Evolutionary conservation across 1,140 invertebrate species (phyloP).

Genomic region (Drosophila dunni): DNA sequence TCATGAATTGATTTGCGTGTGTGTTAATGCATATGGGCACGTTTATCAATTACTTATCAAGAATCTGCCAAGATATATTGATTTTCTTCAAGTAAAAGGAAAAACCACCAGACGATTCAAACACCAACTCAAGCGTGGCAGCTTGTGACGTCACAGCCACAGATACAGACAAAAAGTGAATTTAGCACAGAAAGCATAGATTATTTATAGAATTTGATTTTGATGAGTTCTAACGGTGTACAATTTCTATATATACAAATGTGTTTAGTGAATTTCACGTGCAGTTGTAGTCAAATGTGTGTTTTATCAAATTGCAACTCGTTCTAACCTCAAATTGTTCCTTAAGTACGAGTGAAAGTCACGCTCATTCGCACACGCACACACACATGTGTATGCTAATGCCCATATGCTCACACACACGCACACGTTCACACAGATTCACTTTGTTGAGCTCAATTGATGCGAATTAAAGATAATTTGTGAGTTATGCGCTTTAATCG

Average conservation of each 20-base stretch:
- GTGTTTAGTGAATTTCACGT: background rate
- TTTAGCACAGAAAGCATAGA: background rate
- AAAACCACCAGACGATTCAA: constrained; percentile 22
- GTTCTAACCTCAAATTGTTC: constrained; percentile 17
- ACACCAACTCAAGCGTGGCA: constrained; percentile 6
- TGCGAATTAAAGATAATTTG: constrained; percentile 60
- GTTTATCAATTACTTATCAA: constrained; percentile 25
- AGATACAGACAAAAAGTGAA: constrained; percentile 1
- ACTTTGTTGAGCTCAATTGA: constrained; percentile 52
- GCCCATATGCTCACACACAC: background rate
- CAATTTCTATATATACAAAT: background rate
- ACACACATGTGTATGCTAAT: background rate
- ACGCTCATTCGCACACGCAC: background rate
- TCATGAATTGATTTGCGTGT: constrained; percentile 3
- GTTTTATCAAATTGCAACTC: background rate
- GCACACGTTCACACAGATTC: background rate
- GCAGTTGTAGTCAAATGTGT: background rate
- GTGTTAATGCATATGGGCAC: constrained; percentile 2
- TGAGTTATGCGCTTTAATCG: constrained; percentile 19
- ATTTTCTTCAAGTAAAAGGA: constrained; percentile 28
- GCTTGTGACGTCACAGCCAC: constrained; percentile 27
- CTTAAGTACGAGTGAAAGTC: constrained; percentile 10
- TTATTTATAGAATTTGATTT: constrained; percentile 1
- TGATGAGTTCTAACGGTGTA: background rate
- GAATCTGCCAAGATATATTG: constrained; percentile 36